Conservation (phyloP, 2,888 invertebrate genomes). For the Stenurella melanura region DNA sequence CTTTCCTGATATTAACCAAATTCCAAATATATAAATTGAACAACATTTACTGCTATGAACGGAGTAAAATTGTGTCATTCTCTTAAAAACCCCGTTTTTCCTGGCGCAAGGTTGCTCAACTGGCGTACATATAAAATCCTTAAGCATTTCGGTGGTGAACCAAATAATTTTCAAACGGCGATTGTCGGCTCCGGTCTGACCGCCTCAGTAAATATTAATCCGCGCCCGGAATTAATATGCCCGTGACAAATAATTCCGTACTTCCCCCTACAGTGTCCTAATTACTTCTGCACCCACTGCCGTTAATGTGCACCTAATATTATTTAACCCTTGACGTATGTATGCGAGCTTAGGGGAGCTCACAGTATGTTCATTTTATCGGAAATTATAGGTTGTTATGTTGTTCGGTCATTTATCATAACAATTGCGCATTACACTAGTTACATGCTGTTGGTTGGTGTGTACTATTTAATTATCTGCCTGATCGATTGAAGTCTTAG, state of each 20-base stretch:
- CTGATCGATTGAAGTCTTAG: not conserved
- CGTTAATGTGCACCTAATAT: constrained; percentile 7
- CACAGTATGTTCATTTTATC: not conserved
- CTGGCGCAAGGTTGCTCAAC: too few relatives aligned
- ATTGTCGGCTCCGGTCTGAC: not conserved
- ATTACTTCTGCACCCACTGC: constrained; percentile 3
- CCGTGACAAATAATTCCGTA: not conserved
- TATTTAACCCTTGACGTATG: not conserved
- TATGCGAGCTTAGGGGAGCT: not conserved
- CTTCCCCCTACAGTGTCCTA: not conserved
- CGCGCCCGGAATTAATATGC: not conserved
- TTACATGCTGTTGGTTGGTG: not conserved
- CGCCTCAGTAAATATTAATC: not conserved
- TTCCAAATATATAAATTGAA: too few relatives aligned
- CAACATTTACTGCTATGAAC: too few relatives aligned
- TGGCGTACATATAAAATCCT: not conserved
- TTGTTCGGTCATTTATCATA: not conserved
- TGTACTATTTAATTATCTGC: not conserved
- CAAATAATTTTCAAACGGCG: not conserved
- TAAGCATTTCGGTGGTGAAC: not conserved
- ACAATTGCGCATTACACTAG: not conserved
- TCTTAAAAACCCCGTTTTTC: too few relatives aligned
- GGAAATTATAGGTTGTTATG: constrained; percentile 1
- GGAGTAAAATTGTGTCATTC: too few relatives aligned
- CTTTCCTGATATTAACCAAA: too few relatives aligned